Base-by-base conservation (phyloP, 1,140 invertebrate genomes). In the Latrodectus geometricus region DNA sequence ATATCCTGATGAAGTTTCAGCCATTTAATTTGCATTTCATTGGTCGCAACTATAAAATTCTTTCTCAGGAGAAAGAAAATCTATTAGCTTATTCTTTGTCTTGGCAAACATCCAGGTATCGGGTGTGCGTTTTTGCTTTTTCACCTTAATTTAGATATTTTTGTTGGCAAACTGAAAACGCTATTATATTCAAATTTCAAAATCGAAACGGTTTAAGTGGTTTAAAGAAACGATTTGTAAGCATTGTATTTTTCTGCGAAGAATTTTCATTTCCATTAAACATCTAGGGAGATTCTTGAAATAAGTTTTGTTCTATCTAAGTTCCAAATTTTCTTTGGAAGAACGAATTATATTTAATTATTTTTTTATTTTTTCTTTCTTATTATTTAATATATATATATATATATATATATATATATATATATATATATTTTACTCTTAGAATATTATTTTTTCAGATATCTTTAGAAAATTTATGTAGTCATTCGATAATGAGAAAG, bases 21-120 rank as follows among this genome's bases (percentile, higher is more conserved):
- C 66, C 81, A 83, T 83, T 74, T 83, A 83, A 83, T 83, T 83
- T 83, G 81, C 81, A 75, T 83, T 83, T 83, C 72, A 83, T 83
- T 75, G 81, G 81, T 70, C 54, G 48, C 21, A 75, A 83, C 70
- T 75, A 75, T 75, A 75, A 83, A 83, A 83, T 75, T 83, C 66
- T 65, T 75, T 75, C 50, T 66, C 15, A 66, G 23, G 70, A 73
- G 54, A 82, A 83, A 83, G 56, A 68, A 83, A 83, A 83, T 83
- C 70, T 83, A 69, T 82, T 82, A 83, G 72, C 75, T 48, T 83
- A 35, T 83, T 75, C 56, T 75, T 52, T 52, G 23, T 66, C 56
- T 75, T 83, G 81, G 81, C 81, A 83, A 65, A 54, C 15, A 21
- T 61, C 81, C 81, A 83, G 49, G 9, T 21, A 83, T 75, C 23